Base-by-base conservation (phyloP, 2,113 vertebrate genomes). In the Podiceps cristatus region DNA sequence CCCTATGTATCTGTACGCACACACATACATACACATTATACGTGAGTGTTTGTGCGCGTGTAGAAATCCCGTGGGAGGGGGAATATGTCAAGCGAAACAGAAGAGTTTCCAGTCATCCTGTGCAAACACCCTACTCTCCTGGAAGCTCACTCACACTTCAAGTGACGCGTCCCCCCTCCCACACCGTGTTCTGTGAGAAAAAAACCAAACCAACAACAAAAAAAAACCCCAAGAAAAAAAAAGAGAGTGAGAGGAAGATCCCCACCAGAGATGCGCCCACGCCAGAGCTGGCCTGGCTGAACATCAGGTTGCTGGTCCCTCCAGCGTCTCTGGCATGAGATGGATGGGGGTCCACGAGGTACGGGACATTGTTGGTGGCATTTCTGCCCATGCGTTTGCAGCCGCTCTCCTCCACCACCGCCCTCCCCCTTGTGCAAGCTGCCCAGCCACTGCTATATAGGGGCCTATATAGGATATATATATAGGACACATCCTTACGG, bases 31-130 rank as follows among this genome's bases (percentile, higher is more conserved):
- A 20, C 8, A 29, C 5, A 8, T 35, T 17, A 17, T 10, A 35
- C 2, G 3, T 4, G 0, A 12, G 23, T 49, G 68, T 25, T 19
- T 42, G 60, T 40, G 22, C 15, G 15, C 0, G 14, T 0, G 3
- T 2, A 35, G 47, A 89, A 91, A 44, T 53, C 75, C 75, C 4
- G 20, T 17, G 68, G 86, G 59, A 84, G 29, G 28, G 76, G 37
- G 23, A 79, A 72, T 22, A 53, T 16, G 13, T 53, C 53, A 68
- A 76, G n/a, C 0, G 18, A 49, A 81, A 60, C 22, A 56, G 45
- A 49, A 92, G 27, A 68, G 53, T 28, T 96, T 87, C 76, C 93
- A 96, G 85, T 62, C 80, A n/a, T 13, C 49, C 77, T 62, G 18
- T 89, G 72, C 86, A 94, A 45, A 37, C 63, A 49, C 56, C 23